Evolutionary conservation across 2,888 invertebrate genomes (phyloP), one percentile per base, ranked within the genome.

Genomic region (Brachypalpus laphriformis): DNA sequence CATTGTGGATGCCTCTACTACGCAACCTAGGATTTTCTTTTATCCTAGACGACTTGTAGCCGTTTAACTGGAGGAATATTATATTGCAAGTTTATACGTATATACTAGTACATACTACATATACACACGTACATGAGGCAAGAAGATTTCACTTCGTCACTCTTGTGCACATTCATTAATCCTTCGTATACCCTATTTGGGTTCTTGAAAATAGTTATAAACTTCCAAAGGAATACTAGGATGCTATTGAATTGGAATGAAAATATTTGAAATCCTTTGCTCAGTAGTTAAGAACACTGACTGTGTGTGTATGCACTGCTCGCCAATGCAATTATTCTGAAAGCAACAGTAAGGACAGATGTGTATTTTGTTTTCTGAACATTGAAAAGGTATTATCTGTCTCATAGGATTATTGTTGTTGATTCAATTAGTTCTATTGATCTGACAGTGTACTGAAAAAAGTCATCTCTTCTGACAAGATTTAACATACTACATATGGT

Each of bases 121-220:
- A n/a, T 25, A 25, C 5, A 5, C 8, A 31, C 14, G 16, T 28
- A 28, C 16, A 16, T 42, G 25, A 1, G 47, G 54, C 40, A 31
- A 34, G 42, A 3, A 76, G 45, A 42, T 66, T 76, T 51, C 40
- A 40, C 40, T 51, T 18, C 49, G 34, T 34, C 47, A 40, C 40
- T 45, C 34, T 49, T 42, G 28, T 56, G 66, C 66, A 49, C 49
- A 65, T 75, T 75, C 37, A 16, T 66, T 66, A 66, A 47, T 57
- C 40, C 66, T 66, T 66, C 47, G 45, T 47, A 57, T 59, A 18
- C 20, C 45, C 65, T 22, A 31, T 47, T 65, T 65, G 6, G 56
- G 34, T 65, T 37, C 56, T 65, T 42, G 66, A 56, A 45, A 74
- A 45, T 74, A 34, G 34, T 63, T 65, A 45, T 49, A 57, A 57